Percentiles rank a stretch among this genome's conserved stretches.
phyloP scores from a whole-genome alignment of 2,113 vertebrate genomes.

The Deroptyus accipitrinus region DNA sequence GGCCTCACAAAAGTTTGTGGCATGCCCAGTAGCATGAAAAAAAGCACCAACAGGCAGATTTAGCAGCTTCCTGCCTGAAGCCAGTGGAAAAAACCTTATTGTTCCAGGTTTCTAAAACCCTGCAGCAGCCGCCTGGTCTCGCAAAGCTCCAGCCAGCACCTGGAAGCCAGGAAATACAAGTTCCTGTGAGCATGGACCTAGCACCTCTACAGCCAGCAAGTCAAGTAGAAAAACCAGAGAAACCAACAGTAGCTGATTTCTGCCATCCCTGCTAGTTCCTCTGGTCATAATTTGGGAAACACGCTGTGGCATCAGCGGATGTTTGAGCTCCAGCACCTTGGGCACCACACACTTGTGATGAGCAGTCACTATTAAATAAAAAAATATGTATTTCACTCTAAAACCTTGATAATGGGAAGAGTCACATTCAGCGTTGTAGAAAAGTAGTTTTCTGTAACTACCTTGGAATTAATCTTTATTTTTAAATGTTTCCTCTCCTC shows the following conservation, averaged over 20 bases:
- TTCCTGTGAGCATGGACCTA: neutral
- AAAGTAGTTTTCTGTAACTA: neutral
- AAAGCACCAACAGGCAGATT: neutral
- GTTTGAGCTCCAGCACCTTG: neutral
- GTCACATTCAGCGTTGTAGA: neutral
- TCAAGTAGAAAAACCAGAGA: neutral
- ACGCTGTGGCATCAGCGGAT: neutral
- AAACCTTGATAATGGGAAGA: neutral
- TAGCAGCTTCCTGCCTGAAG: neutral
- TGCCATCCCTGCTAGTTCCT: neutral
- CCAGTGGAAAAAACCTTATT: neutral
- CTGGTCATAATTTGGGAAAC: neutral
- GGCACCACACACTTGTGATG: neutral
- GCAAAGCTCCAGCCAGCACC: neutral
- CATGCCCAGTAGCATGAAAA: neutral
- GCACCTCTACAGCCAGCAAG: neutral
- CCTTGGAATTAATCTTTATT: neutral
- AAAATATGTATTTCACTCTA: neutral
- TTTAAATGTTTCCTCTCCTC: neutral
- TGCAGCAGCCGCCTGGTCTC: neutral
- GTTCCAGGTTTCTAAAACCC: neutral
- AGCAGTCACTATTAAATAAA: neutral
- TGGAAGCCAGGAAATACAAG: neutral
- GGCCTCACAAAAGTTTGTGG: neutral
- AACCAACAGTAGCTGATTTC: neutral